Evolutionary conservation across 2,797 vertebrate species (phyloP), one percentile per base, ranked within the genome.

Genomic region (Taeniopygia guttata): DNA sequence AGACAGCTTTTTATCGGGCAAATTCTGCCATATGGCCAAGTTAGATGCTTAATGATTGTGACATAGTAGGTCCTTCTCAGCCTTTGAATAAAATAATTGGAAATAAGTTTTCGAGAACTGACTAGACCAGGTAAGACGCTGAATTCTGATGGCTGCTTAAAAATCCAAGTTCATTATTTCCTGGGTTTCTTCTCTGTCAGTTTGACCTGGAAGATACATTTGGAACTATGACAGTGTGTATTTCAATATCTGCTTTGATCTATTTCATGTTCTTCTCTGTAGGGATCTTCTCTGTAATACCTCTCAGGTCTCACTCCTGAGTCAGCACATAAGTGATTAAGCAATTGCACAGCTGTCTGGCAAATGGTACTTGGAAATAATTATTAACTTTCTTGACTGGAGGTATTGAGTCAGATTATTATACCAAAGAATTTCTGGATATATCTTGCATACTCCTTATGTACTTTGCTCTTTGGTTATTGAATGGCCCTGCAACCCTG

Each of bases 301-400:
- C 43, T 87, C 55, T 96, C 84, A 73, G 70, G 86, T 93, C 90
- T 92, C 76, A 64, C 49, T 84, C 68, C 89, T 94, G 81, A 94
- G 58, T 94, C 78, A 95, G 89, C 90, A 68, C 59, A 67, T 23
- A 84, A 83, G 56, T 1, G 49, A 94, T 80, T 89, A 93, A 94
- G 81, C 75, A 87, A 52, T 55, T 89, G 52, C 70, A 63, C 74
- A 92, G 81, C 74, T 79, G 63, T 60, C 78, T 92, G 81, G 86
- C 81, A 83, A 78, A 90, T 68, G 58, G 45, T 85, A 79, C 83
- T 87, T 90, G 52, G 62, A 96, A 95, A 96, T 84, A 91, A 52
- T 87, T 75, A 92, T 72, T 92, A 89, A 85, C 78, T 91, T 92
- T 94, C 54, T 83, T 85, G 32, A 85, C 87, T 87, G 72, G 45